Evolutionary conservation across 1,140 invertebrate species (phyloP).

Genomic region (Dendroctonus ponderosae): DNA sequence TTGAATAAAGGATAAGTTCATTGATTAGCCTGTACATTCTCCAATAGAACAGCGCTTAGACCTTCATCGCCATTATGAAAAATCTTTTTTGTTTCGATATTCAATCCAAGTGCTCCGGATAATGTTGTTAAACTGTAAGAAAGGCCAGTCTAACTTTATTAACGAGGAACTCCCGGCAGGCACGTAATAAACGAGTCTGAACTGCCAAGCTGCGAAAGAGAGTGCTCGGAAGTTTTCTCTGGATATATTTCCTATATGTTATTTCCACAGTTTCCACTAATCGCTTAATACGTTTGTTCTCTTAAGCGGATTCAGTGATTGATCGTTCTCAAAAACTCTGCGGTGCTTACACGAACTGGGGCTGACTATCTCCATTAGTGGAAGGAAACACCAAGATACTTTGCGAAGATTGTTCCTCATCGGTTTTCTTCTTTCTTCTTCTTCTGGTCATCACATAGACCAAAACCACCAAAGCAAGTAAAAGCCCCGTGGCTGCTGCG

Average conservation of each 20-base stretch:
- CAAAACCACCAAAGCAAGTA: constrained; percentile 35
- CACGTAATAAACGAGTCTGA: background rate
- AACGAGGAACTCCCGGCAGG: background rate
- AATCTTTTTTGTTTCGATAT: background rate
- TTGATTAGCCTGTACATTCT: no score
- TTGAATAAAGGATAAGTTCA: no score
- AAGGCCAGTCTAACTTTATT: background rate
- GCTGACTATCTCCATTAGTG: constrained; percentile 43
- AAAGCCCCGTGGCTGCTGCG: constrained; percentile 32
- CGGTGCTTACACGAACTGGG: constrained; percentile 47
- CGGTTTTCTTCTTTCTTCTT: constrained; percentile 37
- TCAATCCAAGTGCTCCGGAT: background rate
- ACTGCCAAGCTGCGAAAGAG: background rate
- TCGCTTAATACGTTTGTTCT: background rate
- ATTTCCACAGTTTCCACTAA: background rate
- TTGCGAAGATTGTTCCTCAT: constrained; percentile 38
- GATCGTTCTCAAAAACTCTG: background rate
- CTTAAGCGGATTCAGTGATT: no score
- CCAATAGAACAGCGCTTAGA: no score
- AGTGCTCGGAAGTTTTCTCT: background rate
- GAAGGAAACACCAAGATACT: constrained; percentile 48
- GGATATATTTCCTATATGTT: background rate
- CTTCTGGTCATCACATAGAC: constrained; percentile 35
- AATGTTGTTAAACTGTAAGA: constrained; percentile 1
- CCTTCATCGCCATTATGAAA: no score